Evolutionary conservation across 1,140 invertebrate species (phyloP), one percentile per base, ranked within the genome.

Genomic region (Ditylenchus dipsaci): DNA sequence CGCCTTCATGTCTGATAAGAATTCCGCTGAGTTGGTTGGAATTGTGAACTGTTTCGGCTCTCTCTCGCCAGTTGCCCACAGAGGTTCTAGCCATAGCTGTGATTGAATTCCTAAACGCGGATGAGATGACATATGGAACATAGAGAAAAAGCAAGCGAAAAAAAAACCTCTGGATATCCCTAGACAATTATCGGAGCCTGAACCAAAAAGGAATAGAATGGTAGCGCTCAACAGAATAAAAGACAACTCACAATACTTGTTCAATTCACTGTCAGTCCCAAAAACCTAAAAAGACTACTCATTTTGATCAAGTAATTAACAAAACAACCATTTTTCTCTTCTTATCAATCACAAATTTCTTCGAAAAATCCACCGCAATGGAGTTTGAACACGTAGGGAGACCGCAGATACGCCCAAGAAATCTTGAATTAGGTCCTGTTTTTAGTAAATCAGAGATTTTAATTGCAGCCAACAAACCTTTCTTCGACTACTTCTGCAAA

Each of bases 261-360:
- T 43, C 13, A 7, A 64, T 43, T 45, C n/a, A 17, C 19, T 7
- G n/a, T 47, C 26, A 19, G 43, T 45, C 17, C 23, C 23, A n/a
- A 26, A 38, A 64, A 64, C 9, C 63, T 17, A 23, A 62, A 62
- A 30, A 13, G 21, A 38, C 33, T 38, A 38, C 3, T 3, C 3
- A 38, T 38, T 5, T 38, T 38, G 3, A 11, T 3, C 33, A 11
- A 38, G 11, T 38, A 11, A 3, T 11, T 5, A 3, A 38, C 11
- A 38, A 38, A 38, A 11, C 11, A 5, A 65, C 63, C 63, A 30
- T 65, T 29, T 56, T 26, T 21, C 27, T 49, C 23, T 49, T 15
- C n/a, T n/a, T 49, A 56, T 65, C 47, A 23, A 65, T 11, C 42
- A 47, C 47, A 56, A 26, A 65, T 65, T 53, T 49, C n/a, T 56